Percentiles rank a stretch among this genome's conserved stretches.
phyloP scores from a whole-genome alignment of 2,888 invertebrate species.

The Apoda limacodes region DNA sequence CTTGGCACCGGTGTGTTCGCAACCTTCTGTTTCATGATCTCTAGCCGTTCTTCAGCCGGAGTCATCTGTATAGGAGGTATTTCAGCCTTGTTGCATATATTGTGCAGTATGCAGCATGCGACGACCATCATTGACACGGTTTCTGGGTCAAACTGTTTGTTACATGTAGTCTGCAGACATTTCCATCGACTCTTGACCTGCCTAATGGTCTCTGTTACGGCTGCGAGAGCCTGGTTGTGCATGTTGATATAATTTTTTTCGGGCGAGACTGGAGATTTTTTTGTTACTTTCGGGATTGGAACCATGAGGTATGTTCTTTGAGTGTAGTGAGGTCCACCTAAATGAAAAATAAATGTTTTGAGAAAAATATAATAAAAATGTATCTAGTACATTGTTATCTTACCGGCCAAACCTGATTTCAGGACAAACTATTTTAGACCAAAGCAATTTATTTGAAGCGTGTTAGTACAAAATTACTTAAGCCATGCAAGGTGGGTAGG shows the following conservation, averaged over 20 bases:
- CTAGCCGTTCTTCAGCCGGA: constrained; percentile 46
- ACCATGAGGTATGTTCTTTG: constrained; percentile 53
- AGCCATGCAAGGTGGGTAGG: too few species aligned
- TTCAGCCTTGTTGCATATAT: constrained; percentile 40
- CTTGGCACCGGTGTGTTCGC: constrained; percentile 48
- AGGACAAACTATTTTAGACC: too few species aligned
- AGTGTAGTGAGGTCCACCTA: constrained; percentile 50
- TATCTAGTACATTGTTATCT: too few species aligned
- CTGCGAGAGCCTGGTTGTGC: constrained; percentile 36
- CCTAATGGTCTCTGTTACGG: constrained; percentile 44
- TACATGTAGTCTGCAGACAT: constrained; percentile 52
- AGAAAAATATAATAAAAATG: too few species aligned
- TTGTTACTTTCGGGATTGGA: constrained; percentile 53
- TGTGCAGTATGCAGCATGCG: constrained; percentile 49
- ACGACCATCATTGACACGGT: constrained; percentile 46
- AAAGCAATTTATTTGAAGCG: too few species aligned
- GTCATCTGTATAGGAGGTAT: constrained; percentile 41
- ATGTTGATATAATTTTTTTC: constrained; percentile 52
- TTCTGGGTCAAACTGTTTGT: constrained; percentile 50
- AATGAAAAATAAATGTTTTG: constrained; percentile 17
- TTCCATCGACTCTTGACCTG: constrained; percentile 57
- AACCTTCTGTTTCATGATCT: constrained; percentile 56
- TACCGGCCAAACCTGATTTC: too few species aligned
- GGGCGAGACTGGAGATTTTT: constrained; percentile 51
- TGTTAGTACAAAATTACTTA: too few species aligned